phyloP scores from a whole-genome alignment of 2,113 vertebrate genomes.

The Accipiter virgatus region DNA sequence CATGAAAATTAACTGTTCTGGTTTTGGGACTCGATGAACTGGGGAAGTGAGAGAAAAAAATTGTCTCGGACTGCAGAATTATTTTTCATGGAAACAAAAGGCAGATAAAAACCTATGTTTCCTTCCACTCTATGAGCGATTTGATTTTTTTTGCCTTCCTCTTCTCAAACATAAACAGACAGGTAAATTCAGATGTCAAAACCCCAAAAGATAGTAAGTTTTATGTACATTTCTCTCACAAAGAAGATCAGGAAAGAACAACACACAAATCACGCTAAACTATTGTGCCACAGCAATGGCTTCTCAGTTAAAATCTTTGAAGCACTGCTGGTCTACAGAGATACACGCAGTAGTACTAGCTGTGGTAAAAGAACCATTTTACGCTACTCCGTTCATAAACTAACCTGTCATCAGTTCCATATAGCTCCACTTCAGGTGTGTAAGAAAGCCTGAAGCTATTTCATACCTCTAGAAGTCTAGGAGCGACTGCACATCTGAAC shows the following conservation, averaged over 20 bases:
- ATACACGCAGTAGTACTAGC: neutral
- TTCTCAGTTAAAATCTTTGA: neutral
- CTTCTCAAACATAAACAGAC: neutral
- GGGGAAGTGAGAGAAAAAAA: neutral
- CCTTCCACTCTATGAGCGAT: neutral
- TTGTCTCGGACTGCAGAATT: neutral
- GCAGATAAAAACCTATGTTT: neutral
- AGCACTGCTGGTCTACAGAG: neutral
- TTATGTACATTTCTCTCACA: neutral
- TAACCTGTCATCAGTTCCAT: neutral
- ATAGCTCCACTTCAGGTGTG: neutral
- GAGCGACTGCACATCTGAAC: neutral
- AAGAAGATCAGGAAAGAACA: neutral
- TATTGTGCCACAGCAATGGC: neutral
- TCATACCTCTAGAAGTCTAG: neutral
- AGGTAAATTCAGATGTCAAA: neutral
- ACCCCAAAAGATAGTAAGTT: rapidly evolving
- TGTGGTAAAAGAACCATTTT: neutral
- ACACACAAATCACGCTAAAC: neutral
- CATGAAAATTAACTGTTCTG: neutral
- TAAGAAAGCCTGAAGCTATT: neutral
- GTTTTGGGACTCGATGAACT: neutral
- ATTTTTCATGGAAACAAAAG: neutral
- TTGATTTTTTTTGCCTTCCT: neutral
- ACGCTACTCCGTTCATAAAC: neutral